Evolutionary conservation across 2,797 vertebrate species (phyloP).

Genomic region (Mus caroli): DNA sequence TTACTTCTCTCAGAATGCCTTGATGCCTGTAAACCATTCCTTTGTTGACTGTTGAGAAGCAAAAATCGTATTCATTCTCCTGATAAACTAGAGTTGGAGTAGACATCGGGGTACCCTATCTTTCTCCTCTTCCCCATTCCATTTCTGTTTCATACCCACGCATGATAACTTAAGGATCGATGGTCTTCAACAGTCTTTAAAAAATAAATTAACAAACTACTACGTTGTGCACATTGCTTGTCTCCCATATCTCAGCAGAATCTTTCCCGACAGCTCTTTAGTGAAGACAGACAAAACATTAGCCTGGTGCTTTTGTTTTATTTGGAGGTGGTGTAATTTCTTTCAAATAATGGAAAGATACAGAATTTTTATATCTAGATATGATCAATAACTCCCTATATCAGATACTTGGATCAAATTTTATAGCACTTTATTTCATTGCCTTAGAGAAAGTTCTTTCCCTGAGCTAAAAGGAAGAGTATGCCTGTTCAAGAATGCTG

Average conservation of each 20-base stretch:
- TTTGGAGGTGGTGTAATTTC: constrained; percentile 20
- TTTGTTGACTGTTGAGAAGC: constrained; percentile 67
- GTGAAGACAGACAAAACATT: constrained; percentile 47
- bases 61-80: constrained; percentile 57
- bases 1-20: constrained; percentile 75
- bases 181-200: not conserved
- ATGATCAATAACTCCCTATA: constrained; percentile 71
- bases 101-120: not conserved
- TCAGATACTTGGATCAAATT: constrained; percentile 80
- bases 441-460: constrained; percentile 84
- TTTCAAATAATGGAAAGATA: constrained; percentile 49
- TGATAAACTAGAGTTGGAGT: constrained; percentile 69
- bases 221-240: not conserved
- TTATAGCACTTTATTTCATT: constrained; percentile 82
- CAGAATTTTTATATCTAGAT: constrained; percentile 45
- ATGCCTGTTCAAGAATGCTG: constrained; percentile 83
- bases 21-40: constrained; percentile 61
- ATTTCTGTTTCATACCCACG: constrained; percentile 43
- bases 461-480: constrained; percentile 78
- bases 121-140: constrained; percentile 40
- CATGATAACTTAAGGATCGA: constrained; percentile 59
- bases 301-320: constrained; percentile 55
- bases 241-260: not conserved
- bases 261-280: constrained; percentile 31
- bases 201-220: constrained; percentile 33